Base-by-base conservation (phyloP, 1,140 invertebrate genomes). In the Drosophila mojavensis region DNA sequence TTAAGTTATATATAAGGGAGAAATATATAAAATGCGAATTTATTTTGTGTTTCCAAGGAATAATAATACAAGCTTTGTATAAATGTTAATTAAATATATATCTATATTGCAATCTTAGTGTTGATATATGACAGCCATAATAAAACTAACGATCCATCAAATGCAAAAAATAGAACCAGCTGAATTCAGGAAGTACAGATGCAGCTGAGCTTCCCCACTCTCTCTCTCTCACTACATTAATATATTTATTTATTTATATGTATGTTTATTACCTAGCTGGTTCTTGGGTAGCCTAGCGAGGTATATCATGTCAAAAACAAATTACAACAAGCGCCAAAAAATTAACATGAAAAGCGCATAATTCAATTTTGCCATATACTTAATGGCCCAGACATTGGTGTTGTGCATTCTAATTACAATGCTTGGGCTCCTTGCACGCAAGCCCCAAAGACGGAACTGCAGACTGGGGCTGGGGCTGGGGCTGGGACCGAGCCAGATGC, bases 331-430 rank as follows among this genome's bases (percentile, higher is more conserved):
- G 66, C 70, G 48, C 64, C 41, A 24, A 68, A 24, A 71, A 78
- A 79, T 83, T 79, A 84, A 55, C 76, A 76, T 72, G 15, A 78
- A 64, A 72, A 68, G 58, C 65, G 71, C 71, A 68, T 83, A 83
- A 72, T 68, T 51, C 39, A 56, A 58, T 47, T 67, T 41, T 33
- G 56, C 59, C 66, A 65, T 48, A 50, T 78, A 67, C 28, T 71
- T 82, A 70, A 75, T 75, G 13, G 72, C 54, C 60, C 54, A 20
- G 30, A 24, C 56, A 65, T 54, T 69, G 71, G 30, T 67, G 61
- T 79, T 66, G 56, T 71, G 41, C 60, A 55, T 72, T 86, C 78
- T 81, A 85, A 86, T 86, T 85, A 86, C 53, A 86, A 86, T 75
- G 63, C 60, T 67, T 67, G 45, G 72, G 47, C 59, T 58, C 24